A percentile compares a stretch with the other conserved stretches of the same genome.
Evolutionary conservation across 2,797 vertebrate genomes (phyloP).

Genomic region (Mareca penelope): DNA sequence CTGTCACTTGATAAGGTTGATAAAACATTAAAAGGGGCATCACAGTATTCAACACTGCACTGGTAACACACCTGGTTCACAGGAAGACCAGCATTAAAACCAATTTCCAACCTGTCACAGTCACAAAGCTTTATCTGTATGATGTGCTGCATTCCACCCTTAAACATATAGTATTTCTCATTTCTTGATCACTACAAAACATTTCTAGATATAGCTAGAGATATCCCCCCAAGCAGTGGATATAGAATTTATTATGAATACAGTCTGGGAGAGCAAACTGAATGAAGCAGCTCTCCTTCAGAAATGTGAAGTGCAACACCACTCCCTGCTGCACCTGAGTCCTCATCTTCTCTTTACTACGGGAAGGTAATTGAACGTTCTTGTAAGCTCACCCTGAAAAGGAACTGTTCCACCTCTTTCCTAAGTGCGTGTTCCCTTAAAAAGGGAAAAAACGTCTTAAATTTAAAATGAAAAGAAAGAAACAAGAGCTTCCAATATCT

Average conservation of each 20-base stretch:
- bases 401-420: not conserved
- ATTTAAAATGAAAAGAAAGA: not conserved
- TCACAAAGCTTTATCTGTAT: fast-evolving
- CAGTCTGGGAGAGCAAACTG: not conserved
- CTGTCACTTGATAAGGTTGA: not conserved
- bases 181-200: not conserved
- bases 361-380: not conserved
- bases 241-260: not conserved
- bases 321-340: not conserved
- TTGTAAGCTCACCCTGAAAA: not conserved
- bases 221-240: not conserved
- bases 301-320: not conserved
- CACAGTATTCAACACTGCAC: not conserved
- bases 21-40: not conserved
- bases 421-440: not conserved
- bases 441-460: not conserved
- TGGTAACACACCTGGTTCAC: not conserved
- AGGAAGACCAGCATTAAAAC: not conserved
- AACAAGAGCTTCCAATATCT: not conserved
- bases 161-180: not conserved
- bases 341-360: not conserved
- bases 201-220: not conserved
- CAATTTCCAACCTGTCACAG: not conserved
- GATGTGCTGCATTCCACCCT: not conserved
- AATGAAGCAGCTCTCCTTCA: not conserved